Conservation (phyloP, 2,113 vertebrate genomes). For the Crotalus horridus region DNA sequence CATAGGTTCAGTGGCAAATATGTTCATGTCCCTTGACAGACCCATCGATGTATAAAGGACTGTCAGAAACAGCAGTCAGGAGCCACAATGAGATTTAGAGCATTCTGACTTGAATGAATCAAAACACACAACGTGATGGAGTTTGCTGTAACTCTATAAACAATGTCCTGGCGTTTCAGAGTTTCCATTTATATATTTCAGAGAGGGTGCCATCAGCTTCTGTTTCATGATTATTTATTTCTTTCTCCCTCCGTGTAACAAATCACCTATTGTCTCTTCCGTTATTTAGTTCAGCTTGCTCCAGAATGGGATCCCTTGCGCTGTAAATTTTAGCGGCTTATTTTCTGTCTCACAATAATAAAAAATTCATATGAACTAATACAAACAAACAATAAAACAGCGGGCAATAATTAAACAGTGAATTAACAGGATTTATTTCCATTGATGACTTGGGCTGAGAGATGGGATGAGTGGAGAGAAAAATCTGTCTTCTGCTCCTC, state of each 20-base stretch:
- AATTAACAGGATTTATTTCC: constrained; percentile 38
- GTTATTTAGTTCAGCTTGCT: constrained; percentile 7
- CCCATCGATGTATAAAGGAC: neutral
- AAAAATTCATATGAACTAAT: constrained; percentile 52
- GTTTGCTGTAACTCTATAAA: constrained; percentile 3
- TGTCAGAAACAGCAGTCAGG: neutral
- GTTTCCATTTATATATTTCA: neutral
- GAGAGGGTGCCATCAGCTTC: neutral
- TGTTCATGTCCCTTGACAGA: neutral
- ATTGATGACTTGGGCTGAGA: accelerated
- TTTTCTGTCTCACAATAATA: constrained; percentile 11
- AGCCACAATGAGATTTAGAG: neutral
- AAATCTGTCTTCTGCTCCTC: neutral
- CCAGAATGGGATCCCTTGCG: neutral
- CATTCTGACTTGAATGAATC: neutral
- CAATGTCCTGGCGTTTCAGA: neutral
- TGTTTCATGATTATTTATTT: constrained; percentile 16
- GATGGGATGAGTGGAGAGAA: neutral
- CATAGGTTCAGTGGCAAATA: neutral
- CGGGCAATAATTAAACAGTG: constrained; percentile 51
- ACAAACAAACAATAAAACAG: constrained; percentile 58
- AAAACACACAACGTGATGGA: neutral
- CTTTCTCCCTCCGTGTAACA: neutral
- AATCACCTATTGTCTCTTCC: constrained; percentile 17
- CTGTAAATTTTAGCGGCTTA: constrained; percentile 15